These are phyloP conservation scores for Alaudala cheleensis DNA, from an alignment of 2,113 vertebrate genomes.

Conservation along the genomic window DNA sequence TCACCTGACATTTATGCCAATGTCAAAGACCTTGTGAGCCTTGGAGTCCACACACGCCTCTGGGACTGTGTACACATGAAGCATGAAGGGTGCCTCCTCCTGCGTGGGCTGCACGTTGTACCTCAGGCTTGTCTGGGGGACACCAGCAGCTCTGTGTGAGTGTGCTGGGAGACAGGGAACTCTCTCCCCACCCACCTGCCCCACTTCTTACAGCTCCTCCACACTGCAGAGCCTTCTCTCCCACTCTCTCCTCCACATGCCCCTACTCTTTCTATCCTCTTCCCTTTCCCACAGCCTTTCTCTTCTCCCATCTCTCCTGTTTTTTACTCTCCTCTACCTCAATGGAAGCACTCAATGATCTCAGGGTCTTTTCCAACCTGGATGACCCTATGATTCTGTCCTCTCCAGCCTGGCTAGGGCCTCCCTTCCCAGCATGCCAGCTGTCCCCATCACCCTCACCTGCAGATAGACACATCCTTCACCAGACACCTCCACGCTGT, in stretches of 20 bases:
- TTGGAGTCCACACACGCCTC: background rate
- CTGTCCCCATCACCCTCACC: conserved; percentile 60
- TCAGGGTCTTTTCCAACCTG: background rate
- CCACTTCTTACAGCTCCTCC: background rate
- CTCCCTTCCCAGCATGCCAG: background rate
- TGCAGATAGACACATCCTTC: conserved; percentile 76
- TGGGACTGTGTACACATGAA: conserved; percentile 27
- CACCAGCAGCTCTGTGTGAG: background rate
- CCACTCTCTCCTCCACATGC: background rate
- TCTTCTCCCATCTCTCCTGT: background rate
- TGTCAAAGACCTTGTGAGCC: conserved; percentile 52
- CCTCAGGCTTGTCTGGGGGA: conserved; percentile 68
- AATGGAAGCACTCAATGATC: rapidly evolving
- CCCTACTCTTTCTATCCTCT: background rate
- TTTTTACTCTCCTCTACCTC: background rate
- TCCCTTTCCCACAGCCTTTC: background rate
- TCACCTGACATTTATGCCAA: conserved; percentile 71
- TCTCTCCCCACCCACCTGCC: background rate
- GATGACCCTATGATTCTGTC: background rate
- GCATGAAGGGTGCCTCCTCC: conserved; percentile 8
- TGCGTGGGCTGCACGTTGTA: conserved; percentile 67
- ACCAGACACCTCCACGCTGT: conserved; percentile 62
- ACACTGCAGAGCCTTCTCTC: background rate
- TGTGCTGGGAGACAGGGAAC: background rate
- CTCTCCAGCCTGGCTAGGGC: background rate